Evolutionary conservation across 1,140 invertebrate genomes (phyloP).

Genomic region (Myzus persicae): DNA sequence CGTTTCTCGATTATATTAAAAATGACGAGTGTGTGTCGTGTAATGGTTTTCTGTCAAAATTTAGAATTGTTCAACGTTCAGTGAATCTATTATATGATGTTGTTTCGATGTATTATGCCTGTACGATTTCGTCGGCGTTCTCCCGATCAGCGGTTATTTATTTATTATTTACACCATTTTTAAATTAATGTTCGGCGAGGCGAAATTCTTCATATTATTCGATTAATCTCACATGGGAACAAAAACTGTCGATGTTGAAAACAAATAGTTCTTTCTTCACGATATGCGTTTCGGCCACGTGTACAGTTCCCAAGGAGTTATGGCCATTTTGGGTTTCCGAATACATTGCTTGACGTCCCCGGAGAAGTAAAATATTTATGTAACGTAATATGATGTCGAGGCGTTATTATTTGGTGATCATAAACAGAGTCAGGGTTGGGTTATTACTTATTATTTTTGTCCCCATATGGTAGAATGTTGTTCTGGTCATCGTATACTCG

Average conservation of each 20-base stretch:
- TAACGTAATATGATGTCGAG: slow-evolving; percentile 25
- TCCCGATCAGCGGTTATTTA: background rate
- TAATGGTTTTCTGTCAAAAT: background rate
- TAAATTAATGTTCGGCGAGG: background rate
- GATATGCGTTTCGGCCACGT: background rate
- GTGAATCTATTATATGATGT: no score
- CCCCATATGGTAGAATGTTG: slow-evolving; percentile 10
- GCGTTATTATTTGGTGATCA: background rate
- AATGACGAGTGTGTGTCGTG: background rate
- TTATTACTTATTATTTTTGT: slow-evolving; percentile 54
- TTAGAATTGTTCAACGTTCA: background rate
- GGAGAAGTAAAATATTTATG: background rate
- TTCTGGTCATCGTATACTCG: slow-evolving; percentile 20
- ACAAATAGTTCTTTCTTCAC: background rate
- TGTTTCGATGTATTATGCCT: background rate
- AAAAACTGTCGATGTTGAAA: background rate
- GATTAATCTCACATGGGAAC: background rate
- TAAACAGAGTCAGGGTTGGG: background rate
- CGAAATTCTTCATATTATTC: background rate
- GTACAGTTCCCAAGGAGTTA: background rate
- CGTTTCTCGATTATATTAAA: background rate
- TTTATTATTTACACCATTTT: background rate
- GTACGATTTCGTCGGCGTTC: background rate
- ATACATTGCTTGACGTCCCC: background rate
- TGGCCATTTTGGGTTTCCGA: background rate